Conservation (phyloP, 2,797 vertebrate species). For the Anabas testudineus region DNA sequence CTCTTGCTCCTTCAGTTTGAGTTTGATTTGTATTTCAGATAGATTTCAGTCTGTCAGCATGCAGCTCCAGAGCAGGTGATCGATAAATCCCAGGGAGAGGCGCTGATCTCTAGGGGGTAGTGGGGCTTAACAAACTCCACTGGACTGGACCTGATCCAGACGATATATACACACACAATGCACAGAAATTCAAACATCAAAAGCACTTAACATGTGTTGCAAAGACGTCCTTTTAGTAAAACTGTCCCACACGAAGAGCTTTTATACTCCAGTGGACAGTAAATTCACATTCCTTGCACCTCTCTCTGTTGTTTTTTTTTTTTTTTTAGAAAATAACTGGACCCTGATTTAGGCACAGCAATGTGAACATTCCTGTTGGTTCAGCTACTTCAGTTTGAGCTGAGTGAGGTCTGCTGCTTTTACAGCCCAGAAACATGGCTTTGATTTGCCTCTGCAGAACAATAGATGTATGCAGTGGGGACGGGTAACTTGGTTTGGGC, state of each 20-base stretch:
- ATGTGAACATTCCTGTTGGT: constrained; percentile 30
- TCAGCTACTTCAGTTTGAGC: constrained; percentile 43
- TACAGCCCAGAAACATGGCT: constrained; percentile 38
- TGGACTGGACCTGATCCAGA: constrained; percentile 48
- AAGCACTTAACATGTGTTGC: constrained; percentile 26
- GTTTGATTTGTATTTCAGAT: constrained; percentile 35
- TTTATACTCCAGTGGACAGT: constrained; percentile 19
- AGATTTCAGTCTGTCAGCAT: constrained; percentile 42
- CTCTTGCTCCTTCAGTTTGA: neutral
- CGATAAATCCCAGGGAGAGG: constrained; percentile 44
- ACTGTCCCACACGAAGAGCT: constrained; percentile 18
- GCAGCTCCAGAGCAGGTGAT: constrained; percentile 37
- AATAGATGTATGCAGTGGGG: constrained; percentile 30
- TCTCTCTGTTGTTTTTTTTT: constrained; percentile 4
- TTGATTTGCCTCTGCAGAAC: constrained; percentile 44
- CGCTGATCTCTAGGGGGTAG: constrained; percentile 24
- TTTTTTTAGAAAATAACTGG: constrained; percentile 30
- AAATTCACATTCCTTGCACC: neutral
- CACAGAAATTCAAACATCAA: constrained; percentile 7
- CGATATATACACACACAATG: constrained; percentile 8
- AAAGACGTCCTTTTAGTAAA: constrained; percentile 31
- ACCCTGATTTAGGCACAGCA: constrained; percentile 7
- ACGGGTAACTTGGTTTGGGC: constrained; percentile 12
- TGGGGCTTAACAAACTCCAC: constrained; percentile 38
- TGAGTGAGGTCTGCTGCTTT: constrained; percentile 17